Evolutionary conservation across 2,797 vertebrate genomes (phyloP), one percentile per base, ranked within the genome.

Genomic region (Microchirus variegatus): DNA sequence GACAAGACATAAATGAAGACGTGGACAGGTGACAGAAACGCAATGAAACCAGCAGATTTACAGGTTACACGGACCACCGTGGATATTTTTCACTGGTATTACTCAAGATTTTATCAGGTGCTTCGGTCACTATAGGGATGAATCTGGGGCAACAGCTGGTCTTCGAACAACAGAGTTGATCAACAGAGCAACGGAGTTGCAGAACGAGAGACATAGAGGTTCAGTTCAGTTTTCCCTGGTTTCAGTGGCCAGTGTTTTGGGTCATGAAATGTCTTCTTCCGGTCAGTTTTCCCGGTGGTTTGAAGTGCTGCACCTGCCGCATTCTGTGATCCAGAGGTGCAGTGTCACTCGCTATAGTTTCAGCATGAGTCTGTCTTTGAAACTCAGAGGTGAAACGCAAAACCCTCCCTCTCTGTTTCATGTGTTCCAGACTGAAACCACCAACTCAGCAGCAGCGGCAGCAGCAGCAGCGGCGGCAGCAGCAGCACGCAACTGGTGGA

Each of bases 371-470:
- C 45, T 47, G 59, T 83, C 87, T 85, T 90, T 90, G 81, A 89
- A 83, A 82, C 75, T 71, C 1, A 42, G 0, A 44, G 70, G 63
- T 5, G 69, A 85, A 91, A 87, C 61, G 66, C 43, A 53, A 86
- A 82, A 83, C 64, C 64, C 67, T 78, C 14, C 53, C 81, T 85
- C 80, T 90, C 86, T 87, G 81, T 87, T 90, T 86, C 84, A 80
- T 87, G 66, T 59, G 74, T 89, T 89, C 76, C 74, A 86, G 68
- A 70, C 53, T 63, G 50, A 83, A 86, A 82, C 69, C 82, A 87
- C 75, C 81, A 81, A 71, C 77, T 78, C 74, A 72, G 71, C 78
- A 82, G 75, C 74, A 73, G 63, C 59, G 67, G 62, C 65, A 44
- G 56, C 59, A 82, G 75, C 74, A 73, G 63, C 59, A 70, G 62